phyloP scores from a whole-genome alignment of 2,888 invertebrate species.

The Mylabris sibirica region DNA sequence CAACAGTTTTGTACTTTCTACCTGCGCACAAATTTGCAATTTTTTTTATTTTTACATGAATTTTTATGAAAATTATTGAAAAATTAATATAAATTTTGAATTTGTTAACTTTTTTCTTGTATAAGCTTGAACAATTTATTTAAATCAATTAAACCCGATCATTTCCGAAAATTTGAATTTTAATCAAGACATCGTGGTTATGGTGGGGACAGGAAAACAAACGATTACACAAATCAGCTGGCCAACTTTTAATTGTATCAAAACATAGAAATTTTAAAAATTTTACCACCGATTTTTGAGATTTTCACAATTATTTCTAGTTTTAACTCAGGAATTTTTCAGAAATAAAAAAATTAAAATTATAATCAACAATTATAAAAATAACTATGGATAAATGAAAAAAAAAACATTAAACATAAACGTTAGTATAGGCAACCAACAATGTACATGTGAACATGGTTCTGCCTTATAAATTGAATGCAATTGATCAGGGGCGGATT shows the following conservation, averaged over 20 bases:
- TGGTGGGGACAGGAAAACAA: slow-evolving; percentile 5
- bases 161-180: slow-evolving; percentile 5
- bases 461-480: no score
- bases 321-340: no score
- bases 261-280: neutral
- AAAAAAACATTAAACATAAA: neutral
- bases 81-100: neutral
- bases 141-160: neutral
- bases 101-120: neutral
- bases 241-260: slow-evolving; percentile 6
- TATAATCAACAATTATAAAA: neutral
- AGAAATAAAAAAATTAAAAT: neutral
- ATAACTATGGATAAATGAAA: neutral
- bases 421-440: neutral
- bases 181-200: neutral
- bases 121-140: neutral
- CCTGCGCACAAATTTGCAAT: slow-evolving; percentile 20
- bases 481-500: no score
- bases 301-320: no score
- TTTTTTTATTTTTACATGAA: neutral
- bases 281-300: neutral
- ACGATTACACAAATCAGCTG: slow-evolving; percentile 17
- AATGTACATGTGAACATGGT: neutral
- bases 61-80: neutral
- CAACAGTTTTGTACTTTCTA: slow-evolving; percentile 29